These are phyloP conservation scores for Sturnus vulgaris DNA, from an alignment of 2,113 vertebrate genomes.

Conservation along the genomic window DNA sequence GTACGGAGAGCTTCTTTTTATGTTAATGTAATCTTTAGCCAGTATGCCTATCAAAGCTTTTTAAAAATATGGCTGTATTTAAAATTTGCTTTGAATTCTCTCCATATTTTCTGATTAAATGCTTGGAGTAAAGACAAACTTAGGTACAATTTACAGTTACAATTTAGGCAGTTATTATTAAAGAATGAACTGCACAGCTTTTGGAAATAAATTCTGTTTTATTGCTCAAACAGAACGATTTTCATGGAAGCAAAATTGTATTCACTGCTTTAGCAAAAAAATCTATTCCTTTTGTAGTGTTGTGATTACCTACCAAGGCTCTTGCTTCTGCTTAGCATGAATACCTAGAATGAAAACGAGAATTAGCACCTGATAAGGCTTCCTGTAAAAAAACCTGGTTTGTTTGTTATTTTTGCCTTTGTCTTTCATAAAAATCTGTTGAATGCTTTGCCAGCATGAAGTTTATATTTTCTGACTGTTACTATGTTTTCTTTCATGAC, in stretches of 20 bases:
- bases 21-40: not conserved
- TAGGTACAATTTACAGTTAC: not conserved
- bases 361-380: not conserved
- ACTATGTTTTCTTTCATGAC: slow-evolving; percentile 68
- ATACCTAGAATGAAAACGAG: not conserved
- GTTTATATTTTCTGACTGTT: slow-evolving; percentile 43
- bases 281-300: not conserved
- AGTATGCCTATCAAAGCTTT: not conserved
- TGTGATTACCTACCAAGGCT: not conserved
- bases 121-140: not conserved
- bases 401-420: not conserved
- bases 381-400: not conserved
- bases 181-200: not conserved
- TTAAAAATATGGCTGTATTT: not conserved
- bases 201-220: not conserved
- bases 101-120: not conserved
- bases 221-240: not conserved
- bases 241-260: not conserved
- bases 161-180: not conserved
- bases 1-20: not conserved
- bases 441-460: slow-evolving; percentile 21
- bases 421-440: slow-evolving; percentile 11
- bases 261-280: not conserved
- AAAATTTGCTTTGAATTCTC: not conserved
- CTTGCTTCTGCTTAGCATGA: not conserved